Percentiles rank a stretch among this genome's conserved stretches.
Conservation (phyloP, 2,113 vertebrate species). For the Gopherus evgoodei region DNA sequence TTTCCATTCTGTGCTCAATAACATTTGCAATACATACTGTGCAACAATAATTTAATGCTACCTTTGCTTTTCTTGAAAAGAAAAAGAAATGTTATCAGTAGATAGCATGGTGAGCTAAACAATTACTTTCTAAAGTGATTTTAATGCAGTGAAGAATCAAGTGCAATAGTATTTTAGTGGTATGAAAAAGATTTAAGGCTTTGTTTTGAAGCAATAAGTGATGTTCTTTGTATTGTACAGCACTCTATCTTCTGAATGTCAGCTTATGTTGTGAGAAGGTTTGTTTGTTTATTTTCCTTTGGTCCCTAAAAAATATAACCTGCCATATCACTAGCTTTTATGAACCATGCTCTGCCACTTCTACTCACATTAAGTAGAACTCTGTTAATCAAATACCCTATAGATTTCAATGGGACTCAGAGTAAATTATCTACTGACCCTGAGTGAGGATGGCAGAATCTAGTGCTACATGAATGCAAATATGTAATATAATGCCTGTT, state of each 20-base stretch:
- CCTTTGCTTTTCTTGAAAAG: conserved; percentile 61
- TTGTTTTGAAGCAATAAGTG: conserved; percentile 16
- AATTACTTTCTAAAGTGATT: conserved; percentile 68
- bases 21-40: conserved; percentile 14
- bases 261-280: conserved; percentile 35
- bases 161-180: conserved; percentile 50
- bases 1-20: conserved; percentile 26
- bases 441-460: neutral
- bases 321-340: neutral
- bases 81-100: conserved; percentile 64
- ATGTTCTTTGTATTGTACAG: neutral
- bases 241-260: conserved; percentile 2
- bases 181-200: conserved; percentile 46
- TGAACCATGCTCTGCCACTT: neutral
- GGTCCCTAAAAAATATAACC: conserved; percentile 1
- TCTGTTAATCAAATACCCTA: neutral
- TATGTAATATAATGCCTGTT: conserved; percentile 12
- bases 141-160: conserved; percentile 57
- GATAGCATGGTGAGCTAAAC: conserved; percentile 56
- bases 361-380: neutral
- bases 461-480: neutral
- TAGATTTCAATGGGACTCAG: neutral
- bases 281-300: neutral
- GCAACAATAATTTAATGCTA: conserved; percentile 63
- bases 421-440: neutral